Evolutionary conservation across 2,113 vertebrate species (phyloP).

Genomic region (Dromiciops gliroides): DNA sequence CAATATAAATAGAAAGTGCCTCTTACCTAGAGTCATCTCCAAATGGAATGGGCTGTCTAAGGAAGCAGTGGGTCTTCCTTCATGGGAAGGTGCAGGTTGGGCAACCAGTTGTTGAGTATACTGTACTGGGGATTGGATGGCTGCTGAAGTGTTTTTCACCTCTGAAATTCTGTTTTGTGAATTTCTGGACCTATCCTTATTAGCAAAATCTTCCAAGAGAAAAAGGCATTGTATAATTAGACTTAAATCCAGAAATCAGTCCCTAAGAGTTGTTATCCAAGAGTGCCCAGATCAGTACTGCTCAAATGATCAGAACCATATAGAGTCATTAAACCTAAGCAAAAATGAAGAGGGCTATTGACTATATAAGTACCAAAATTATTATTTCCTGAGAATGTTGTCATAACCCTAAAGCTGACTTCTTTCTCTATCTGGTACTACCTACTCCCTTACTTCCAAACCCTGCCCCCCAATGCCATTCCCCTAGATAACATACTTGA

Average conservation of each 20-base stretch:
- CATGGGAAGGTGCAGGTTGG: background rate
- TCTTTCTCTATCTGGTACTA: background rate
- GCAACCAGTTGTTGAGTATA: background rate
- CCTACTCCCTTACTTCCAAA: background rate
- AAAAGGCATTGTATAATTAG: accelerated
- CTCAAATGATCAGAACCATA: background rate
- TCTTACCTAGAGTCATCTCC: background rate
- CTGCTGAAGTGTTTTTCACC: background rate
- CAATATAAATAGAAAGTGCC: background rate
- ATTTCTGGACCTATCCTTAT: background rate
- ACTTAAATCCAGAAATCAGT: background rate
- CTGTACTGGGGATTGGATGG: background rate
- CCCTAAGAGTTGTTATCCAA: background rate
- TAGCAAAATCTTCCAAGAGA: background rate
- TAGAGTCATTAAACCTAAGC: background rate
- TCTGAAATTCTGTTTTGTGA: background rate
- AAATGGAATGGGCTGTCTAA: background rate
- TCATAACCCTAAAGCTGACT: background rate
- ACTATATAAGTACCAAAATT: background rate
- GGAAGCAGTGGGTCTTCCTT: background rate
- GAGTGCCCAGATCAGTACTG: too few species aligned
- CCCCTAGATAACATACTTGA: background rate
- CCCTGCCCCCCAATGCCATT: background rate
- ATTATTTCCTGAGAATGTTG: background rate
- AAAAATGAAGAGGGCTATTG: accelerated